These are phyloP conservation scores for Meleagris gallopavo DNA, from an alignment of 2,113 vertebrate species.

Conservation along the genomic window DNA sequence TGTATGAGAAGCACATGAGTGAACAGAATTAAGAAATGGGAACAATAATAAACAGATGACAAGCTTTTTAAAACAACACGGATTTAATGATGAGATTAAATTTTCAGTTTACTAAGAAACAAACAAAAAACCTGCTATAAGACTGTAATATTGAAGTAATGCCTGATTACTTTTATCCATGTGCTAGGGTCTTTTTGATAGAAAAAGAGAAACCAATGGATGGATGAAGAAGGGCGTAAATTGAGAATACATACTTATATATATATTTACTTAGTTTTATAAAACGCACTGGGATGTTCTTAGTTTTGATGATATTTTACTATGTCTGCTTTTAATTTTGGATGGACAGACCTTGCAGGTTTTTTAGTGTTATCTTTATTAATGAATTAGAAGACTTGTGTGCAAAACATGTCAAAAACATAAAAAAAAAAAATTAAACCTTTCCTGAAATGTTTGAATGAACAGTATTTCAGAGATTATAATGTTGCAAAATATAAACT, in stretches of 20 bases:
- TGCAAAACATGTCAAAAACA: neutral
- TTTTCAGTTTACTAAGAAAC: neutral
- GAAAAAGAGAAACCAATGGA: neutral
- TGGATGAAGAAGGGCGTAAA: neutral
- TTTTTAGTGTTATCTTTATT: neutral
- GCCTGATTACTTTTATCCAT: neutral
- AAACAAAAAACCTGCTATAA: neutral
- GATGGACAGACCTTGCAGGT: neutral
- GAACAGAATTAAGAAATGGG: neutral
- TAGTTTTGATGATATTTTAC: neutral
- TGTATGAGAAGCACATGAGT: neutral
- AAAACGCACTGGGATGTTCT: neutral
- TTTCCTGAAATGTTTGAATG: slow-evolving; percentile 26
- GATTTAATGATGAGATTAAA: neutral
- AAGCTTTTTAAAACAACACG: neutral
- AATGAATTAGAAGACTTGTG: neutral
- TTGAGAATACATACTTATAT: neutral
- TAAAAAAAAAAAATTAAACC: neutral
- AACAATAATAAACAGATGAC: neutral
- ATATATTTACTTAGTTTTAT: neutral
- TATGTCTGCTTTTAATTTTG: neutral
- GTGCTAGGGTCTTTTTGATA: neutral
- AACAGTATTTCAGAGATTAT: neutral
- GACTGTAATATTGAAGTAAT: neutral
- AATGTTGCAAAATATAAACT: neutral